Evolutionary conservation across 1,140 invertebrate genomes (phyloP), one percentile per base, ranked within the genome.

Genomic region (Theocolax elegans): DNA sequence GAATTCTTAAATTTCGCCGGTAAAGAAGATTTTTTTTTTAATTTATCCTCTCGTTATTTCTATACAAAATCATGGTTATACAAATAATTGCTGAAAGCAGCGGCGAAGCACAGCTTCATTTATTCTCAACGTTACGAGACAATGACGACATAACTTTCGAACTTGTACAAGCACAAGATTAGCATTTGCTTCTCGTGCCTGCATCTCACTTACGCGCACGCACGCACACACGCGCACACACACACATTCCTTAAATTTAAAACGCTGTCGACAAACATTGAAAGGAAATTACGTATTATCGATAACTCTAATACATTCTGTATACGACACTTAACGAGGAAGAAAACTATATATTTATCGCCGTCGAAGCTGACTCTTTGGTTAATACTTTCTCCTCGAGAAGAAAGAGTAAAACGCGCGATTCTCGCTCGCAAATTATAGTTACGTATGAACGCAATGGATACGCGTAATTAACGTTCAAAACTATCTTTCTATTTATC

Each of bases 31-130:
- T 35, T 35, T n/a, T 48, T 48, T 48, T 19, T 35, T 17, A 1
- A 8, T 56, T 38, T 23, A 13, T 13, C 27, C n/a, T 51, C 21
- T 17, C 31, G 42, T 66, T 6, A 21, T 31, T 29, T 12, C 35
- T 66, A 54, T 66, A 66, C 49, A 66, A 66, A 66, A 56, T 40
- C 38, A 29, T 54, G 63, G 27, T 54, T 54, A 66, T 66, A 54
- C 23, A 66, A 54, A 66, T 15, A 44, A 54, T 66, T 40, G 19
- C 19, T 7, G 31, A 38, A 40, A 51, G 46, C 48, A 53, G 46
- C 62, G 31, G 29, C 31, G 8, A 3, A 53, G 13, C 48, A 15
- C 25, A 53, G 29, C 35, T 42, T 42, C 27, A 42, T 17, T 27
- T 38, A 9, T 10, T 44, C 23, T 2, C n/a, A n/a, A n/a, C n/a